These are phyloP conservation scores for Echinometra lucunter DNA, from an alignment of 53 echinoderm and acorn worm genomes.

Conservation along the genomic window DNA sequence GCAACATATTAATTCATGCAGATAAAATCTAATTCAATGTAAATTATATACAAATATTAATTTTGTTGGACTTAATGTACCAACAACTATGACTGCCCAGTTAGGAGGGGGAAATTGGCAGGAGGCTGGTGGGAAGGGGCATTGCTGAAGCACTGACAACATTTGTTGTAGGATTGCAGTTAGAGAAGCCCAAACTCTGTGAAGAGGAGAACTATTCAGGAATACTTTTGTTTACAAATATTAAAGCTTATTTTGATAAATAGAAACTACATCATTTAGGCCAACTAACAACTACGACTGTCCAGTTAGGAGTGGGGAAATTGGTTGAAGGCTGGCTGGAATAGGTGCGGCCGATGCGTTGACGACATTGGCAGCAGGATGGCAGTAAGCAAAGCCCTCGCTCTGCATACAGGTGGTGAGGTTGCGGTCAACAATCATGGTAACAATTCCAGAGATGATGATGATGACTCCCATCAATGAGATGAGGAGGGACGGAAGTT, in stretches of 20 bases:
- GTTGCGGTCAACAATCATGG: slow-evolving; percentile 78
- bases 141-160: slow-evolving; percentile 74
- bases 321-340: not conserved
- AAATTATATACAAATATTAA: no score
- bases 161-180: slow-evolving; percentile 69
- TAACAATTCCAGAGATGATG: slow-evolving; percentile 86
- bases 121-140: slow-evolving; percentile 15
- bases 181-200: slow-evolving; percentile 75
- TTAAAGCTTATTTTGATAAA: not conserved
- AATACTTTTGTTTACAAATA: no score
- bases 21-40: no score
- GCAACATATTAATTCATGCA: no score
- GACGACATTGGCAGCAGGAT: slow-evolving; percentile 47
- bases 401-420: slow-evolving; percentile 75
- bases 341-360: slow-evolving; percentile 72
- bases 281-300: not conserved
- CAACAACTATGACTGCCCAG: not conserved
- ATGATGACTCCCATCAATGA: slow-evolving; percentile 76
- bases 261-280: not conserved
- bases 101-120: not conserved
- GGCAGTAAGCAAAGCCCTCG: slow-evolving; percentile 83
- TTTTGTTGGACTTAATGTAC: no score
- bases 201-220: slow-evolving; percentile 55
- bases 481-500: slow-evolving; percentile 88
- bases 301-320: not conserved